Conservation (phyloP, 92 coral and sea anemone genomes). For the Porites rus region DNA sequence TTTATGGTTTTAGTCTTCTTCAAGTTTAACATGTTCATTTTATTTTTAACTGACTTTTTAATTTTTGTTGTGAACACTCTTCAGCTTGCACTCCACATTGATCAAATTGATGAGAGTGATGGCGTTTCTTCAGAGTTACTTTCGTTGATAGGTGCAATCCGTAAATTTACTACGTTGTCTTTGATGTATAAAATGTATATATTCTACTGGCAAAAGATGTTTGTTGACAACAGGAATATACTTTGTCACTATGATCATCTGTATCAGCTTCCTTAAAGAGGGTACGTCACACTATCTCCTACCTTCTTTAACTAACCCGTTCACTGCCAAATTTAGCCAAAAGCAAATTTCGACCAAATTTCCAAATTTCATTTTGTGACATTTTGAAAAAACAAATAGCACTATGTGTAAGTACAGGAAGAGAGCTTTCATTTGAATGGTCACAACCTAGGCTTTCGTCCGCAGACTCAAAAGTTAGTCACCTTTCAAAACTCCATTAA, state of each 20-base stretch:
- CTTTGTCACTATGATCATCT: conserved; percentile 48
- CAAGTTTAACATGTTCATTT: conserved; percentile 35
- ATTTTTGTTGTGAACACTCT: conserved; percentile 38
- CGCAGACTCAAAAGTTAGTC: no score
- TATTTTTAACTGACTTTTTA: conserved; percentile 25
- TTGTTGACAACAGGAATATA: conserved; percentile 63
- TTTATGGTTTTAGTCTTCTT: conserved; percentile 26
- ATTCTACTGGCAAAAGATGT: conserved; percentile 63
- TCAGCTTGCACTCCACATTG: conserved; percentile 62
- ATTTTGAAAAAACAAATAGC: no score
- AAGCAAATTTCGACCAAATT: no score
- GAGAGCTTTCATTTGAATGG: no score
- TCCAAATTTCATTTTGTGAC: no score
- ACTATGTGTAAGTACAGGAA: no score
- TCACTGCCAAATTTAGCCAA: no score
- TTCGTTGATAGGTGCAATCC: conserved; percentile 32
- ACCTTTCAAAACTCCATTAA: no score
- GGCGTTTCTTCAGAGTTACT: conserved; percentile 30
- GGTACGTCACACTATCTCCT: no score
- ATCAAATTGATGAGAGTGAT: conserved; percentile 36
- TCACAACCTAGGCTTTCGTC: no score
- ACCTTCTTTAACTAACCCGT: no score
- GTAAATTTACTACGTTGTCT: conserved; percentile 35
- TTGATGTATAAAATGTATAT: conserved; percentile 42
- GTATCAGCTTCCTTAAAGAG: background rate